phyloP scores from a whole-genome alignment of 2,113 vertebrate genomes.

The Potamarius usumacintae region DNA sequence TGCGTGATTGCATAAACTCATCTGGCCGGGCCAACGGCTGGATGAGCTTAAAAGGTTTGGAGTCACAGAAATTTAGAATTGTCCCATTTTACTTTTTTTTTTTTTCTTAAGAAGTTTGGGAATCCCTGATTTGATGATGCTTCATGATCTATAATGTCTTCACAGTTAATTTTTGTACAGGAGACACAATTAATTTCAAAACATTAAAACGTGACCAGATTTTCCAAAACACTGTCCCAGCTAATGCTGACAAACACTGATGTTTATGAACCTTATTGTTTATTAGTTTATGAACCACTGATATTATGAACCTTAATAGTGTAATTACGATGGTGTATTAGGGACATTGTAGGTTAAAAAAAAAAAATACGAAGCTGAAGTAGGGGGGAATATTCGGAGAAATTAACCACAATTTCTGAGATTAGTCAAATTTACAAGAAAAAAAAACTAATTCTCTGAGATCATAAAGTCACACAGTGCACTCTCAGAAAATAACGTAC shows the following conservation, averaged over 20 bases:
- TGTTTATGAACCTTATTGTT: not conserved
- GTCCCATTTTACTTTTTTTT: not conserved
- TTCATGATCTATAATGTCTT: not conserved
- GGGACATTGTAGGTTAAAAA: too few species aligned
- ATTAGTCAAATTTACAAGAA: too few species aligned
- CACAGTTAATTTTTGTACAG: not conserved
- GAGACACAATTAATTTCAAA: not conserved
- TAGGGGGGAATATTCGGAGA: too few species aligned
- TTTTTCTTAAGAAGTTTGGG: not conserved
- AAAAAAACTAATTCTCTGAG: too few species aligned
- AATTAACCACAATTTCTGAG: too few species aligned
- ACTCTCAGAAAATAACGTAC: too few species aligned
- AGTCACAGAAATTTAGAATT: not conserved
- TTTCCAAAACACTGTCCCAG: constrained; percentile 22
- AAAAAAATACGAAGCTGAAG: too few species aligned
- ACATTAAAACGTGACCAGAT: not conserved
- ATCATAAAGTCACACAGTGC: too few species aligned
- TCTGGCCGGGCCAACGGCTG: too few species aligned
- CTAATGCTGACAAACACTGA: not conserved
- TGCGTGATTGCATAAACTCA: too few species aligned
- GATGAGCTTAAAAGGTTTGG: not conserved
- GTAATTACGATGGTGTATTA: too few species aligned
- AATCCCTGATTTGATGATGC: not conserved
- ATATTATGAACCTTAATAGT: not conserved
- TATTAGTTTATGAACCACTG: not conserved